Evolutionary conservation across 1,140 invertebrate species (phyloP).

Genomic region (Dufourea novaeangliae): DNA sequence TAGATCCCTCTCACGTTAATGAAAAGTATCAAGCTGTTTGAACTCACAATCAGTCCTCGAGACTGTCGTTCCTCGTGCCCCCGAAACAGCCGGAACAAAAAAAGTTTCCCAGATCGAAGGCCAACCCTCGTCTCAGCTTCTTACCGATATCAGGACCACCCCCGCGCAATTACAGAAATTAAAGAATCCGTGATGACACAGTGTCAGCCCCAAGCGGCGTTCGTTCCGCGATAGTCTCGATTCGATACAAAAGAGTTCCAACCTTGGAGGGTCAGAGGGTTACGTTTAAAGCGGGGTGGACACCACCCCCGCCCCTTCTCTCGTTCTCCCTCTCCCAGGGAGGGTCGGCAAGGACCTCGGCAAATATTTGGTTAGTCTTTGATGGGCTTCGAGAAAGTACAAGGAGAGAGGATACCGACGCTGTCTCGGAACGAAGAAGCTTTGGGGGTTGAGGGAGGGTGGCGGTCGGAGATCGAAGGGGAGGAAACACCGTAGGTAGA

Average conservation of each 20-base stretch:
- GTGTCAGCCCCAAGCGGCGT: constrained; percentile 29
- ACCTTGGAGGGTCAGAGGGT: constrained; percentile 52
- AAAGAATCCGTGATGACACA: constrained; percentile 31
- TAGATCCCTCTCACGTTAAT: background rate
- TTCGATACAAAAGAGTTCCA: constrained; percentile 64
- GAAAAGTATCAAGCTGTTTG: constrained; percentile 4
- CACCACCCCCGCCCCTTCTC: constrained; percentile 26
- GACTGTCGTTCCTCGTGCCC: background rate
- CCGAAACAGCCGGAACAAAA: too few relatives aligned
- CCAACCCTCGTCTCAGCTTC: background rate
- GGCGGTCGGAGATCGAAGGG: constrained; percentile 25
- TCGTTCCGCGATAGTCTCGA: constrained; percentile 46
- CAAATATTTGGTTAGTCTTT: constrained; percentile 80
- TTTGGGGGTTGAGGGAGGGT: constrained; percentile 19
- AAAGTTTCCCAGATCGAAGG: background rate
- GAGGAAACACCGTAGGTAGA: constrained; percentile 34
- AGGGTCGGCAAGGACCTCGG: constrained; percentile 73
- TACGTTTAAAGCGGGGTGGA: constrained; percentile 58
- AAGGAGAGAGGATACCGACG: constrained; percentile 51
- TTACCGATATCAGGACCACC: background rate
- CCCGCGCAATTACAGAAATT: constrained; percentile 44
- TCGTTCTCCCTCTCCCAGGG: constrained; percentile 48
- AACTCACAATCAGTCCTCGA: too few relatives aligned
- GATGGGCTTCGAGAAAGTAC: constrained; percentile 65
- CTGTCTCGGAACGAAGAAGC: constrained; percentile 46